Evolutionary conservation across 1,140 invertebrate genomes (phyloP).

Genomic region (Drosophila ogumai): DNA sequence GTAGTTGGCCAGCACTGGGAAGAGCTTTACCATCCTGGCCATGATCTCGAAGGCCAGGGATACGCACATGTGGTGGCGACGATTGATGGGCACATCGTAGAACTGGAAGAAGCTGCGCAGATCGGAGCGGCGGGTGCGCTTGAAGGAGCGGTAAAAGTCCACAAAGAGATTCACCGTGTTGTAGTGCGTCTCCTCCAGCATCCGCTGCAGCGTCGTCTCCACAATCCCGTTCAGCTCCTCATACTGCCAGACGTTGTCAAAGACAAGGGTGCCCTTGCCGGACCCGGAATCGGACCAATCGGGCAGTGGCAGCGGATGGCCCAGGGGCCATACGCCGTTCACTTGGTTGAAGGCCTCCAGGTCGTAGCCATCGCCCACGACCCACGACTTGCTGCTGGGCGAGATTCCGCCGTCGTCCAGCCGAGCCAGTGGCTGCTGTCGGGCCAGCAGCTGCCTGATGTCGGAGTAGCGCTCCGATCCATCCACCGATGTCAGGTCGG

Average conservation of each 20-base stretch:
- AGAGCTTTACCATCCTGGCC: constrained; percentile 87
- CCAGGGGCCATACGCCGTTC: constrained; percentile 87
- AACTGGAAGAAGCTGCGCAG: constrained; percentile 89
- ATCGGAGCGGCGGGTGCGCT: constrained; percentile 87
- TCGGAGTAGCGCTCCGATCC: constrained; percentile 77
- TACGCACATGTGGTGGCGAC: constrained; percentile 94
- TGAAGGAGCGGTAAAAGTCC: constrained; percentile 91
- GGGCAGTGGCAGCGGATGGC: constrained; percentile 89
- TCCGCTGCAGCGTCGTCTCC: constrained; percentile 90
- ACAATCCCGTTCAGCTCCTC: constrained; percentile 91
- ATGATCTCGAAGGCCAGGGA: constrained; percentile 93
- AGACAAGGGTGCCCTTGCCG: constrained; percentile 85
- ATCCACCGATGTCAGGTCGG: constrained; percentile 79
- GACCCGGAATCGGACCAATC: constrained; percentile 86
- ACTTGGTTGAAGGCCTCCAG: constrained; percentile 85
- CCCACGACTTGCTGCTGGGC: constrained; percentile 37
- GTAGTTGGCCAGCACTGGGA: constrained; percentile 88
- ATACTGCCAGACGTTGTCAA: constrained; percentile 88
- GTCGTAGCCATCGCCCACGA: constrained; percentile 80
- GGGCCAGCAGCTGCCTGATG: constrained; percentile 70
- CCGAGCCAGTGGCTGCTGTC: constrained; percentile 44
- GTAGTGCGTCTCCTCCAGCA: constrained; percentile 92
- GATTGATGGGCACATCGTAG: constrained; percentile 91
- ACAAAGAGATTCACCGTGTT: constrained; percentile 94
- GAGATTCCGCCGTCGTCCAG: constrained; percentile 28